Evolutionary conservation across 1,140 invertebrate genomes (phyloP).

Genomic region (Andrena cerasifolii): DNA sequence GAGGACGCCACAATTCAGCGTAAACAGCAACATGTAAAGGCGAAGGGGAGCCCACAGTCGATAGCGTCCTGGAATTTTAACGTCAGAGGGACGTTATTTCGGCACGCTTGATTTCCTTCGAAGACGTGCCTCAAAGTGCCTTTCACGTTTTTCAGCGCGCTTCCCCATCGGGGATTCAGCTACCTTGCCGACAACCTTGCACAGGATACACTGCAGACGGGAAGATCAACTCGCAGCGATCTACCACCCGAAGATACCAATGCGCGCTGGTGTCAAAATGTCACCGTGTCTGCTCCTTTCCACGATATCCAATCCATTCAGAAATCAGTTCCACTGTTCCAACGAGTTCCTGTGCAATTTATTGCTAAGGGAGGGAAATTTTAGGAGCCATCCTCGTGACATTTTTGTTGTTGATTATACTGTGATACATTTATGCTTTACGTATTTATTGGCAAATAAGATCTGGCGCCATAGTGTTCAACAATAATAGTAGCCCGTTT

Average conservation of each 20-base stretch:
- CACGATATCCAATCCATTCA: no score
- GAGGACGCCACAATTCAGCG: neutral
- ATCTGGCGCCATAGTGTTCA: no score
- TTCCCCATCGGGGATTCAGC: constrained; percentile 8
- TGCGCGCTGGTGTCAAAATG: constrained; percentile 34
- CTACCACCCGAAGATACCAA: constrained; percentile 17
- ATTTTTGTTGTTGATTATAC: no score
- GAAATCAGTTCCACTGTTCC: no score
- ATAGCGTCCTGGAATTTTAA: constrained; percentile 34
- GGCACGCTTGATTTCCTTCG: constrained; percentile 36
- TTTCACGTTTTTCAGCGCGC: constrained; percentile 13
- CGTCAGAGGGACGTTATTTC: constrained; percentile 12
- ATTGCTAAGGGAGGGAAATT: no score
- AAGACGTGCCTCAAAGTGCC: constrained; percentile 13
- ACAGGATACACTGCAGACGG: constrained; percentile 17
- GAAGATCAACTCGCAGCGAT: constrained; percentile 40
- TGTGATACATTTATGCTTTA: no score
- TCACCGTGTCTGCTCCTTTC: neutral
- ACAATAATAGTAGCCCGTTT: no score
- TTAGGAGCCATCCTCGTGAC: no score
- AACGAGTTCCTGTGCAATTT: no score
- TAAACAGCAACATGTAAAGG: constrained; percentile 22
- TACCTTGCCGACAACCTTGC: constrained; percentile 11
- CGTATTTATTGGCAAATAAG: no score
- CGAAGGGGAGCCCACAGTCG: constrained; percentile 7